A percentile compares a stretch with the other conserved stretches of the same genome.
phyloP scores from a whole-genome alignment of 2,797 vertebrate genomes.

The Acanthornis magna region DNA sequence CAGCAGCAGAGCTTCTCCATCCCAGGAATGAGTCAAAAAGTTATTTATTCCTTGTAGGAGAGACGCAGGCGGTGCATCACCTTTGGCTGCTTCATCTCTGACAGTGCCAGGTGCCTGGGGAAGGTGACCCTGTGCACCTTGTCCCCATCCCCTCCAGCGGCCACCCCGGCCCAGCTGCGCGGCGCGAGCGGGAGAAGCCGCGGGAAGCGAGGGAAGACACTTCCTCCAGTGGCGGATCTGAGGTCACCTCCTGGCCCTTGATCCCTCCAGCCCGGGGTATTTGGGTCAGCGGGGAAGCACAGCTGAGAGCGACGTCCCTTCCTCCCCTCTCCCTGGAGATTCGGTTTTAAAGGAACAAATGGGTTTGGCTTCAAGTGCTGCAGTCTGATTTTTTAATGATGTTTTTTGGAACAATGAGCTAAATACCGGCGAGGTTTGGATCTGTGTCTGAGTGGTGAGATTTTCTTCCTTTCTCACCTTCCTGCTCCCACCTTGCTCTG shows the following conservation, averaged over 20 bases:
- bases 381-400: not conserved
- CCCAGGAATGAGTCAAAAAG: not conserved
- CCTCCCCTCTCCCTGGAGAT: constrained; percentile 35
- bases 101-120: not conserved
- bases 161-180: not conserved
- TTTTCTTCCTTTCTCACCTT: constrained; percentile 14
- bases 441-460: not conserved
- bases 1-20: not conserved
- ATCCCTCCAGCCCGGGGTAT: constrained; percentile 37
- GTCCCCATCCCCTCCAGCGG: not conserved
- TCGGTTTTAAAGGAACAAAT: constrained; percentile 51
- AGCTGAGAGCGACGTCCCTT: constrained; percentile 37
- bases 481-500: not conserved
- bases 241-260: constrained; percentile 52
- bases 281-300: constrained; percentile 59
- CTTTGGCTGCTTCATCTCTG: not conserved
- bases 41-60: not conserved
- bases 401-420: constrained; percentile 39
- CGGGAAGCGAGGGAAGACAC: constrained; percentile 57
- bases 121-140: not conserved
- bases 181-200: constrained; percentile 23
- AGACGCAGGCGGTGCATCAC: fast-evolving
- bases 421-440: not conserved
- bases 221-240: constrained; percentile 54
- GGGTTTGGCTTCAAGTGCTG: not conserved